Conservation (phyloP, 2,113 vertebrate genomes). For the Oncorhynchus masou region DNA sequence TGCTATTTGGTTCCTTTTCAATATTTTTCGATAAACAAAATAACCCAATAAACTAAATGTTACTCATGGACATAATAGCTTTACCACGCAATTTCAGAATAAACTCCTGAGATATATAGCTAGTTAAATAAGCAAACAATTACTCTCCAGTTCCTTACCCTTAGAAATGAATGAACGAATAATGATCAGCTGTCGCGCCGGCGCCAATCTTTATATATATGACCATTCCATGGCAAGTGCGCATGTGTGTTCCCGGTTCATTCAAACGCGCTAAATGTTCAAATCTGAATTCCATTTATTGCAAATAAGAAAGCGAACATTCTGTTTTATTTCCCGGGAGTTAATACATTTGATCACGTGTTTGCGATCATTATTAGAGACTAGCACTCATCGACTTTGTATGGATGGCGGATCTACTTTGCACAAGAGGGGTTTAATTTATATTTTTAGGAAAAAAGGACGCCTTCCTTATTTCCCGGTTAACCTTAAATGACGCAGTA, state of each 20-base stretch:
- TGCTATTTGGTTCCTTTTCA: background rate
- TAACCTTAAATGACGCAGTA: constrained; percentile 31
- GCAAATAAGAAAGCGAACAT: background rate
- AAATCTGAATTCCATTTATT: constrained; percentile 25
- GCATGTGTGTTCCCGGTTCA: constrained; percentile 75
- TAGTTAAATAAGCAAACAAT: background rate
- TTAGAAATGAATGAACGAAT: constrained; percentile 54
- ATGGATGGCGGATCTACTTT: background rate
- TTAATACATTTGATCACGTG: background rate
- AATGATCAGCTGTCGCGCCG: constrained; percentile 93
- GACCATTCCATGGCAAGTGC: constrained; percentile 64
- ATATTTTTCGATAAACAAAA: background rate
- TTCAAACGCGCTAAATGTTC: constrained; percentile 61
- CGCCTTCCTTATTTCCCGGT: constrained; percentile 65
- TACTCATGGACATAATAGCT: background rate
- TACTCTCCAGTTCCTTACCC: constrained; percentile 48
- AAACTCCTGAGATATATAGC: background rate
- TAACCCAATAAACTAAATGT: background rate
- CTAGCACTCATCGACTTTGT: background rate
- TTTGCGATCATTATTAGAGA: fast-evolving
- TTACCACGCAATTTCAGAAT: background rate
- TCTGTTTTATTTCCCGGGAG: background rate
- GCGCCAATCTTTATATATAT: constrained; percentile 95
- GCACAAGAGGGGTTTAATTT: background rate
- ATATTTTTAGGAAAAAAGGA: constrained; percentile 30